Evolutionary conservation across 1,140 invertebrate genomes (phyloP).

Genomic region (Teleogryllus occipitalis): DNA sequence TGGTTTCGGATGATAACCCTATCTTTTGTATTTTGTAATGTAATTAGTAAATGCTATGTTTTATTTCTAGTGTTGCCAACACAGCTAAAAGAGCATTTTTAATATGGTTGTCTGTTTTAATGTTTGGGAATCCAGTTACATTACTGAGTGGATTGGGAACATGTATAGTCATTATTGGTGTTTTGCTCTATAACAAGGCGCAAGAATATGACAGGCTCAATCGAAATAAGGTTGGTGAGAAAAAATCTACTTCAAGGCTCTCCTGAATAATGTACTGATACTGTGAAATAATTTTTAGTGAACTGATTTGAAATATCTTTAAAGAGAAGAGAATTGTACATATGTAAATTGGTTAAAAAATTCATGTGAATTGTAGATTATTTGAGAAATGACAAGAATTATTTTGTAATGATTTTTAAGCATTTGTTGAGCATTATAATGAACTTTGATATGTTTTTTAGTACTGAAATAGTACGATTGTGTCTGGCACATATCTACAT

Average conservation of each 20-base stretch:
- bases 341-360: too few species aligned
- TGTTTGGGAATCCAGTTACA: constrained; percentile 74
- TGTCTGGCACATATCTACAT: not conserved
- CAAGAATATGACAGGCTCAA: constrained; percentile 43
- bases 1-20: not conserved
- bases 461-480: too few species aligned
- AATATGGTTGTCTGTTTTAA: constrained; percentile 72
- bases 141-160: constrained; percentile 68
- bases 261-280: not conserved
- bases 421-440: too few species aligned
- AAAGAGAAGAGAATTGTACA: too few species aligned
- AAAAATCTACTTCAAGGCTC: not conserved
- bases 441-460: too few species aligned
- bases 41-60: not conserved
- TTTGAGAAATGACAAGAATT: not conserved
- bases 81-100: constrained; percentile 75
- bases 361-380: not conserved
- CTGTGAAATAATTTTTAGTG: not conserved
- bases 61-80: constrained; percentile 67
- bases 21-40: not conserved
- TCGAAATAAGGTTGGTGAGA: constrained; percentile 18
- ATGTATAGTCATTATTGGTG: constrained; percentile 62
- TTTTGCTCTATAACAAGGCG: constrained; percentile 69
- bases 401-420: not conserved
- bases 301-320: not conserved